phyloP scores from a whole-genome alignment of 2,888 invertebrate species.

The Hirtodrosophila cameraria region DNA sequence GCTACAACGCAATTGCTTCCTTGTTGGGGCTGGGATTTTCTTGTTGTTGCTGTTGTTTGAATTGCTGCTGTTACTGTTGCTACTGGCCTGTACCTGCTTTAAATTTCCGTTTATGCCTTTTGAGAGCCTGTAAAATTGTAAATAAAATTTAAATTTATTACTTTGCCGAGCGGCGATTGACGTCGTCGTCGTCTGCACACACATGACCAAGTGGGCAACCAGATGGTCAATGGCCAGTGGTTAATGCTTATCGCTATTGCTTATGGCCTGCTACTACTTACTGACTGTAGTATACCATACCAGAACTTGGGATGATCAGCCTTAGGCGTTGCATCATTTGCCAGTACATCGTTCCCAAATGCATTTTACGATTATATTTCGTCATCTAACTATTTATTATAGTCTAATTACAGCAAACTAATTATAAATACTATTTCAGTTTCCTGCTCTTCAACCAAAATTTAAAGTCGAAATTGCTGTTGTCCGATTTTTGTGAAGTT shows the following conservation, averaged over 20 bases:
- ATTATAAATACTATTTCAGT: no score
- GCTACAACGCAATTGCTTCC: conserved; percentile 65
- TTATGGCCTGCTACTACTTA: conserved; percentile 56
- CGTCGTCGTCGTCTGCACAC: conserved; percentile 65
- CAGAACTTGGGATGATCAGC: no score
- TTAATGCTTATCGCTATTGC: conserved; percentile 54
- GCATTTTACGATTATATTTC: no score
- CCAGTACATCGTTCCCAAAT: no score
- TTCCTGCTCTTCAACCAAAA: no score
- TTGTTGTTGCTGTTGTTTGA: conserved; percentile 23
- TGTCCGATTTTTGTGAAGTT: no score
- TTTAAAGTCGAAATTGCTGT: no score
- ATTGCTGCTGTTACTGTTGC: conserved; percentile 46
- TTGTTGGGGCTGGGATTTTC: conserved; percentile 63
- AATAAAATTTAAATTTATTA: conserved; percentile 79
- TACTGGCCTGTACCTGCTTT: conserved; percentile 64
- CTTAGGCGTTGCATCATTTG: no score
- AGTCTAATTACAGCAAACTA: no score
- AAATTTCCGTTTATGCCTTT: conserved; percentile 80
- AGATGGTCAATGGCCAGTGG: conserved; percentile 57
- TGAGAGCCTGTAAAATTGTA: conserved; percentile 78
- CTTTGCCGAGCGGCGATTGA: conserved; percentile 70
- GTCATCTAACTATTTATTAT: no score
- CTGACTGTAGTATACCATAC: conserved; percentile 9
- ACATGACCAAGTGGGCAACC: conserved; percentile 56